Conservation (phyloP, 2,888 invertebrate genomes). For the Apocheima hispidaria region DNA sequence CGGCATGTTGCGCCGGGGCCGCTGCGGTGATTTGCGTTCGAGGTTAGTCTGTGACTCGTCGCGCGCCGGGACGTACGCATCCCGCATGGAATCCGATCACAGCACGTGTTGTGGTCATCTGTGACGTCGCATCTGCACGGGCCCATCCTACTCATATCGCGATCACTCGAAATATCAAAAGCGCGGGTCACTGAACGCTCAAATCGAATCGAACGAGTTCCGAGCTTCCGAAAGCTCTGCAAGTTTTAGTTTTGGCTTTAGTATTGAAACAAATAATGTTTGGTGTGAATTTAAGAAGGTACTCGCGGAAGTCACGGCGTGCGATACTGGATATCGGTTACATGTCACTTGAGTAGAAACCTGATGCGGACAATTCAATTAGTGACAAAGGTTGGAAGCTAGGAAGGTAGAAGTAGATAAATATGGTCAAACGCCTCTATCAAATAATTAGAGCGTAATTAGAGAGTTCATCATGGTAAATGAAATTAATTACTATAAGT, state of each 20-base stretch:
- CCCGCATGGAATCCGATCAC: constrained; percentile 51
- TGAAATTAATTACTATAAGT: no score
- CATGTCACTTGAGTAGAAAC: constrained; percentile 36
- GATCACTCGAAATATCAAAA: constrained; percentile 46
- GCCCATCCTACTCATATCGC: constrained; percentile 48
- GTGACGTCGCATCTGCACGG: constrained; percentile 52
- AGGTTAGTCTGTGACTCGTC: constrained; percentile 73
- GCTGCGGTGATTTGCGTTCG: constrained; percentile 56
- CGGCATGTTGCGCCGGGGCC: constrained; percentile 50
- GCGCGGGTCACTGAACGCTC: constrained; percentile 57
- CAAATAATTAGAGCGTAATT: no score
- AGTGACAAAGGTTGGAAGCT: constrained; percentile 35
- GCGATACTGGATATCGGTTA: constrained; percentile 33
- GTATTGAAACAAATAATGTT: constrained; percentile 34
- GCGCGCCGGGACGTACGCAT: constrained; percentile 76
- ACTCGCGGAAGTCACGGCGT: constrained; percentile 30
- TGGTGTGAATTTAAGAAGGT: constrained; percentile 33
- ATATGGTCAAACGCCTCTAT: not conserved
- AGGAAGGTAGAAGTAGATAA: constrained; percentile 2
- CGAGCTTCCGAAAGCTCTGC: constrained; percentile 43
- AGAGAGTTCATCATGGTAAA: no score
- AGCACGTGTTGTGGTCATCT: constrained; percentile 47
- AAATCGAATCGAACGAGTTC: constrained; percentile 43
- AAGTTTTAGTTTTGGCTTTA: constrained; percentile 46
- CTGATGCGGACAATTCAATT: constrained; percentile 54